These are phyloP conservation scores for Isaurus tuberculatus DNA, from an alignment of 92 coral and sea anemone genomes.

Conservation along the genomic window DNA sequence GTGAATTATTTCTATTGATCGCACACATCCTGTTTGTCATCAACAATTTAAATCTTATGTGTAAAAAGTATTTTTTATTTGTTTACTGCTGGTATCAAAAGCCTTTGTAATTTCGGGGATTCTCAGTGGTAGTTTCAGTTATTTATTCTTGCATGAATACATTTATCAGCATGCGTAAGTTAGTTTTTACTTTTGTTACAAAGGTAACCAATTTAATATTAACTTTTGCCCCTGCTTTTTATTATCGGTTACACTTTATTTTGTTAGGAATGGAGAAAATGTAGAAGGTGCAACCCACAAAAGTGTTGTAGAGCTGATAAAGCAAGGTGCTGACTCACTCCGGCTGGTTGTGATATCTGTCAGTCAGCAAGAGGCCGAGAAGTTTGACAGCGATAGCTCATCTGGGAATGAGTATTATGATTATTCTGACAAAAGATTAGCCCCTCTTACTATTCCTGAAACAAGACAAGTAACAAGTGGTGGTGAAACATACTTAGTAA, in stretches of 20 bases:
- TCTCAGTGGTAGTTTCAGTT: too few species aligned
- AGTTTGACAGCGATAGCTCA: conserved; percentile 92
- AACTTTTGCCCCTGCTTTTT: not conserved
- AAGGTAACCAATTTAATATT: too few species aligned
- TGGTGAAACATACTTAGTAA: conserved; percentile 87
- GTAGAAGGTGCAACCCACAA: conserved; percentile 99
- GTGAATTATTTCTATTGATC: too few species aligned
- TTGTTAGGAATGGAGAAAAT: conserved; percentile 86
- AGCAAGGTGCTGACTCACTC: conserved; percentile 80
- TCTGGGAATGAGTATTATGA: conserved; percentile 93
- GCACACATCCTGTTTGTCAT: too few species aligned
- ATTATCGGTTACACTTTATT: not conserved
- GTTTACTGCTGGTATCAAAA: too few species aligned
- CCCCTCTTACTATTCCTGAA: conserved; percentile 89
- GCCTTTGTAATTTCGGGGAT: too few species aligned
- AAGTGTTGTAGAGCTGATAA: conserved; percentile 89
- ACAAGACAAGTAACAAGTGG: conserved; percentile 87
- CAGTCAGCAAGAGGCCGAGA: conserved; percentile 84
- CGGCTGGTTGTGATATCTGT: conserved; percentile 91
- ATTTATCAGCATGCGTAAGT: too few species aligned
- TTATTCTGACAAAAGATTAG: conserved; percentile 82
- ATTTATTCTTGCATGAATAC: too few species aligned
- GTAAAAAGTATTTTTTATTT: too few species aligned
- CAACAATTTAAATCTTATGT: too few species aligned
- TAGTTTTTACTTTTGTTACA: too few species aligned